Percentiles rank a stretch among this genome's conserved stretches.
Conservation (phyloP, 2,797 vertebrate species). For the Sardinella longiceps region DNA sequence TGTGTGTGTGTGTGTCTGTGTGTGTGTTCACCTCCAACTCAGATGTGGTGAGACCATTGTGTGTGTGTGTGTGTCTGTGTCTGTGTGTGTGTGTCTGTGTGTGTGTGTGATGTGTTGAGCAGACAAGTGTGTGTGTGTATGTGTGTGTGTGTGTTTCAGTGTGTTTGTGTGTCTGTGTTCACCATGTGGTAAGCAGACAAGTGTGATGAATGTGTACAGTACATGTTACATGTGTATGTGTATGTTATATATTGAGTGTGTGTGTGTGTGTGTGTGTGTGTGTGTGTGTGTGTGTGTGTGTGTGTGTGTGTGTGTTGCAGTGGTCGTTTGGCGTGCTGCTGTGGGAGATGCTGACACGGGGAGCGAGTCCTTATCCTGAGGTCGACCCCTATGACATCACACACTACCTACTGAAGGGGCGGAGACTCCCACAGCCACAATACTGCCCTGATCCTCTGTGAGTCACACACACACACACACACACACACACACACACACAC, state of each 20-base stretch:
- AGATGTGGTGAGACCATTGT: too few species aligned
- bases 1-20: neutral
- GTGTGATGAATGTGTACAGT: too few species aligned
- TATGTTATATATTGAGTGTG: too few species aligned
- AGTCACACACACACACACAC: constrained; percentile 63
- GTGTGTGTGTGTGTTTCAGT: too few species aligned
- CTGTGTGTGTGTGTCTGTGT: neutral
- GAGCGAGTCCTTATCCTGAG: constrained; percentile 87
- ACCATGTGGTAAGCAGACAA: too few species aligned
- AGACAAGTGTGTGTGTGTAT: too few species aligned
- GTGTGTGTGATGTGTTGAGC: neutral
- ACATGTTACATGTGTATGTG: too few species aligned
- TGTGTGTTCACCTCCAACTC: too few species aligned
- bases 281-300: constrained; percentile 22
- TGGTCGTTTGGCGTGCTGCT: constrained; percentile 97
- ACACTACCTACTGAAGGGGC: constrained; percentile 83
- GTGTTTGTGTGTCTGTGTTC: too few species aligned
- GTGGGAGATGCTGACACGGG: constrained; percentile 96
- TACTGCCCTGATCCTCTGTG: constrained; percentile 90
- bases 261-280: too few species aligned
- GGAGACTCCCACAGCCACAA: constrained; percentile 89
- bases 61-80: neutral
- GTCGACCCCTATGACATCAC: constrained; percentile 94
- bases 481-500: constrained; percentile 20
- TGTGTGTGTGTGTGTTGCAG: constrained; percentile 62